A percentile compares a stretch with the other conserved stretches of the same genome.
These are phyloP conservation scores for Montipora foliosa DNA, from an alignment of 64 coral and sea anemone genomes.

Conservation along the genomic window DNA sequence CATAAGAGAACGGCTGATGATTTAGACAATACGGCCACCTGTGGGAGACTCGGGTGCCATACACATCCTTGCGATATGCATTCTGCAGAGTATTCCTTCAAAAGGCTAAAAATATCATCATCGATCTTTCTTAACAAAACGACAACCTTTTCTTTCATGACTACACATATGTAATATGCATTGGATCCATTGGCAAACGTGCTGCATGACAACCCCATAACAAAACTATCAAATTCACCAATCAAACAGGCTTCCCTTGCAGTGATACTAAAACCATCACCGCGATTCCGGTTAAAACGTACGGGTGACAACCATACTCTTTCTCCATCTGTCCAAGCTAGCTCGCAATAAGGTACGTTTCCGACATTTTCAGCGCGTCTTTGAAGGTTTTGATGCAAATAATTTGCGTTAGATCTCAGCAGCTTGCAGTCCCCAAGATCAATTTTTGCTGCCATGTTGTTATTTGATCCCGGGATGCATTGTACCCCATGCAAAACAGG, in stretches of 20 bases:
- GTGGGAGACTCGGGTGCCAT: conserved; percentile 18
- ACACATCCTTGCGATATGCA: conserved; percentile 1
- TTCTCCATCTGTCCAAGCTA: conserved; percentile 45
- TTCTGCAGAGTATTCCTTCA: background rate
- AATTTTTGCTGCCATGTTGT: conserved; percentile 16
- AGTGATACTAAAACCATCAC: background rate
- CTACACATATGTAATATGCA: conserved; percentile 7
- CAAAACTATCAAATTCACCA: conserved; percentile 36
- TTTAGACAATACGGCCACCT: conserved; percentile 4
- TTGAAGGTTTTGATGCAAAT: conserved; percentile 22
- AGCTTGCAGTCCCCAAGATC: conserved; percentile 26
- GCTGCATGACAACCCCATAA: conserved; percentile 15
- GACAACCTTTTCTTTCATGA: conserved; percentile 34
- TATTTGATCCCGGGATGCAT: background rate
- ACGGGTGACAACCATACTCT: conserved; percentile 5
- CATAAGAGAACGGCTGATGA: background rate
- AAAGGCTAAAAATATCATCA: background rate
- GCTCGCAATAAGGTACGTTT: background rate
- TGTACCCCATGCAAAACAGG: background rate
- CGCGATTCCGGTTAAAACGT: background rate
- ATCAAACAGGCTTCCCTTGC: background rate
- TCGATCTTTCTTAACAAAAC: conserved; percentile 23
- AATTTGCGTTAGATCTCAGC: conserved; percentile 21
- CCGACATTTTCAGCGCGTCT: background rate
- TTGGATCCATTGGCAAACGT: background rate